Base-by-base conservation (phyloP, 2,797 vertebrate genomes). In the Rhinatrema bivittatum region DNA sequence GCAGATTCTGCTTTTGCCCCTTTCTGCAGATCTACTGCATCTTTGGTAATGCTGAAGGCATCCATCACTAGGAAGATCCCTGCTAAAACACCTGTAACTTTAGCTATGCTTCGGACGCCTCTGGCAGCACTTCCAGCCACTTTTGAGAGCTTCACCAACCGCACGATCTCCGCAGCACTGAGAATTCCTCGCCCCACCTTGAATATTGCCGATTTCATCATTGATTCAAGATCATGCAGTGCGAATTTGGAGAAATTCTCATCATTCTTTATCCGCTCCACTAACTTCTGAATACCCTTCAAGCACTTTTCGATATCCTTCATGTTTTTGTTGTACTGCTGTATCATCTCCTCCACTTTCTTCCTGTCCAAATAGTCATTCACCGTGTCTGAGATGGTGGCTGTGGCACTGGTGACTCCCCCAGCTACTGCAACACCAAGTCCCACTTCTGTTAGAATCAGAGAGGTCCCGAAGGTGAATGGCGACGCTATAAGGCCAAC, bases 1-100 rank as follows among this genome's bases (percentile, higher is more conserved):
- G 84, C 82, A 2, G 87, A 84, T 17, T 85, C 80, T 0, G 82
- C 83, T 67, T 79, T 83, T 23, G 84, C 80, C 1, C 84, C 85
- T 5, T 73, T 73, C 33, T 52, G 74, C 14, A 89, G 70, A 38
- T 86, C 82, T 23, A 70, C 46, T 2, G 81, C 82, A 46, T 87
- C 82, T 43, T 85, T 87, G 2, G 80, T 79, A 24, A 88, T 62
- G 61, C 87, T 87, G 20, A 85, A 81, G 28, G 86, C 48, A 5
- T 89, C 85, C 1, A 89, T 72, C 1, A 75, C 81, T 20, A 88
- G 69, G 56, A 87, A 86, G 46, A 87, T 74, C 1, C 71, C 77
- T 0, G 85, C 81, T 75, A 89, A 79, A 1, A 88, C 69, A 0
- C 78, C 81, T 0, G 80, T 79, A 46, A 85, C 73, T 9, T 81